Evolutionary conservation across 2,113 vertebrate genomes (phyloP), one percentile per base, ranked within the genome.

Genomic region (Sturnus vulgaris): DNA sequence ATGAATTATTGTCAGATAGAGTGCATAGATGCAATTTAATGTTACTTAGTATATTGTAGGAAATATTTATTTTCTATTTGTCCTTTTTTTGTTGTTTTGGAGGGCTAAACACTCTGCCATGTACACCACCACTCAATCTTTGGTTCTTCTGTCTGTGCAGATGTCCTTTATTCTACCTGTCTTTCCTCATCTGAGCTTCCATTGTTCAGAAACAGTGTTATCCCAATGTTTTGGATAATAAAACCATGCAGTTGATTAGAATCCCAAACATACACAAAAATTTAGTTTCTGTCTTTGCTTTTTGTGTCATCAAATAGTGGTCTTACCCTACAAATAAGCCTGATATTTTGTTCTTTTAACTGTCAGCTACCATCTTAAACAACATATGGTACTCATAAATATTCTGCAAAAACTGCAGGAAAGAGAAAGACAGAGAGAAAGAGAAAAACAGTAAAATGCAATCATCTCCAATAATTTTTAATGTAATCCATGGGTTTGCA

Each of bases 361-460:
- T 86, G 69, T 75, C 65, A 91, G 44, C 60, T 95, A 88, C 64
- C 39, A 71, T 69, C 46, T 93, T 92, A 94, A 94, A 81, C 65
- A 91, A 56, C 69, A 86, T 61, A 77, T 37, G 33, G 78, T 81
- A 78, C 77, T 92, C 25, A 17, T 72, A 92, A 90, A 59, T 49
- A 94, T 66, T 83, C 92, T 92, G 92, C 84, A 94, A 37, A 95
- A 90, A 95, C 44, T 88, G 65, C 77, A 83, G 75, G 90, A 63
- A 91, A 95, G 64, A 90, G n/a, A 97, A 88, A 93, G 80, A 86
- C 37, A 97, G 73, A 90, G 63, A 93, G n/a, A 90, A 70, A 87
- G 57, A 93, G 30, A 82, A 55, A 91, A 82, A 71, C 90, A 94
- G 75, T 68, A 82, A 93, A 94, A 91, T 87, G 85, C 91, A 86